Evolutionary conservation across 2,797 vertebrate species (phyloP).

Genomic region (Denticeps clupeoides): DNA sequence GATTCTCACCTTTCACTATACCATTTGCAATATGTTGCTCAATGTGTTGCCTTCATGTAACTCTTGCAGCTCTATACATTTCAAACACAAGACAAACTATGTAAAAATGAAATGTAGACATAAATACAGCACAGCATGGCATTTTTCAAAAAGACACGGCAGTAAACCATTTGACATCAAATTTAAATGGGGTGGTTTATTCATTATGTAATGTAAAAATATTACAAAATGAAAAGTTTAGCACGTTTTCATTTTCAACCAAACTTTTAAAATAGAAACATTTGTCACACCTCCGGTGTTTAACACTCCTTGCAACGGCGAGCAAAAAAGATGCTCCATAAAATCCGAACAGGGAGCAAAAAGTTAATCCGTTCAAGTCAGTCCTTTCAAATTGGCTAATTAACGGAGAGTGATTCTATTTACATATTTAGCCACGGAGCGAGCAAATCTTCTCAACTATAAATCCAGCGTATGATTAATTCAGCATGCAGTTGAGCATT

Average conservation of each 20-base stretch:
- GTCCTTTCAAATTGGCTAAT: constrained; percentile 18
- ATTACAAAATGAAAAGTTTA: too few species aligned
- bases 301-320: constrained; percentile 8
- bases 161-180: constrained; percentile 6
- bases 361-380: constrained; percentile 21
- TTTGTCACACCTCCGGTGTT: constrained; percentile 11
- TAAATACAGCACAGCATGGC: too few species aligned
- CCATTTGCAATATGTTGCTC: too few species aligned
- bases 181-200: background rate
- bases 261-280: background rate
- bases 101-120: too few species aligned
- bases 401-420: constrained; percentile 22
- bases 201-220: constrained; percentile 1
- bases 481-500: constrained; percentile 1
- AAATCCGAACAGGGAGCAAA: constrained; percentile 18
- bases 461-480: constrained; percentile 17
- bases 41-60: too few species aligned
- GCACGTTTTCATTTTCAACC: too few species aligned
- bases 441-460: constrained; percentile 1
- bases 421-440: constrained; percentile 17
- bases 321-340: constrained; percentile 2
- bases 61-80: too few species aligned
- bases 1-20: too few species aligned
- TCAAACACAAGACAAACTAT: too few species aligned
- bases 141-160: too few species aligned